These are phyloP conservation scores for Standfussiana lucernea DNA, from an alignment of 2,888 invertebrate genomes.

Conservation along the genomic window DNA sequence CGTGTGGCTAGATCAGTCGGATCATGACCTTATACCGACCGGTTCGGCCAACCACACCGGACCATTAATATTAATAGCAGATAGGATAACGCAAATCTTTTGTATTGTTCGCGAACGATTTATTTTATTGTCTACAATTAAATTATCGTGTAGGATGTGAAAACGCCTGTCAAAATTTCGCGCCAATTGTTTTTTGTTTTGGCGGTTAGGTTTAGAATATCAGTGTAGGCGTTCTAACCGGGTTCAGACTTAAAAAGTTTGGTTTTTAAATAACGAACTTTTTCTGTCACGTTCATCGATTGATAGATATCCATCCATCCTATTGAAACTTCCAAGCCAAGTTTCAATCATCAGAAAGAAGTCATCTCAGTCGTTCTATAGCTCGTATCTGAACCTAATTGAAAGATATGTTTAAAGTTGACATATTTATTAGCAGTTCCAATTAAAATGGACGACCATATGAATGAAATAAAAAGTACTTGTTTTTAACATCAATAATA, in stretches of 20 bases:
- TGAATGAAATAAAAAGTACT: conserved; percentile 19
- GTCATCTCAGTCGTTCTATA: background rate
- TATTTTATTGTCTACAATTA: conserved; percentile 40
- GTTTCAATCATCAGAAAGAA: background rate
- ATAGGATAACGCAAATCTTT: conserved; percentile 57
- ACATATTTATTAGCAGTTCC: conserved; percentile 10
- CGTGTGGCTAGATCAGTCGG: conserved; percentile 53
- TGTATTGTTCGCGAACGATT: conserved; percentile 49
- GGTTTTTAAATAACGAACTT: background rate
- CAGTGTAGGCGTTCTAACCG: background rate
- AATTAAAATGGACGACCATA: conserved; percentile 23
- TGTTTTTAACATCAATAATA: conserved; percentile 37
- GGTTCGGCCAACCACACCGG: conserved; percentile 60
- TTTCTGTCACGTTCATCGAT: background rate
- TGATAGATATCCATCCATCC: no score
- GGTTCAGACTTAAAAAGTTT: background rate
- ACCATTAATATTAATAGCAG: conserved; percentile 61
- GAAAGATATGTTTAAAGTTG: background rate
- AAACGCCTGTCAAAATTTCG: background rate
- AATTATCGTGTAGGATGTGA: conserved; percentile 36
- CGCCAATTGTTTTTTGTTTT: conserved; percentile 8
- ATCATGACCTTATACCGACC: conserved; percentile 72
- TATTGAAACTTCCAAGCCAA: no score
- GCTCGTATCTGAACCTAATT: no score
- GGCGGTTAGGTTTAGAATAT: background rate